Conservation (phyloP, 2,797 vertebrate genomes). For the Jordanella pulchra region DNA sequence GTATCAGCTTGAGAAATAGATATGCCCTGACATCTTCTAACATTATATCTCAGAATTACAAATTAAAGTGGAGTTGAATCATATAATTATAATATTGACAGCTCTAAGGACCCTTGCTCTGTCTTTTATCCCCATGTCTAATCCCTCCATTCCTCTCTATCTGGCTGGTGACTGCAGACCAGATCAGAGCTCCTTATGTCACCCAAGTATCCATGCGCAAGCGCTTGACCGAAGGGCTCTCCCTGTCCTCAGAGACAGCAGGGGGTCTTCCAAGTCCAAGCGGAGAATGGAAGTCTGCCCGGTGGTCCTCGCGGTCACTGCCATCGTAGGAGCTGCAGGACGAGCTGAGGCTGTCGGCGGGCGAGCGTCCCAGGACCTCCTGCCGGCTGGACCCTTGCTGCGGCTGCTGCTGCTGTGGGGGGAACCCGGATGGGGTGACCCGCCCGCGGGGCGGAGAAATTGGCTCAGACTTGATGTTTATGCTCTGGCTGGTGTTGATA, state of each 20-base stretch:
- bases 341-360: slow-evolving; percentile 97
- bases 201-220: slow-evolving; percentile 99
- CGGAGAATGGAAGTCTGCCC: slow-evolving; percentile 92
- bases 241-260: slow-evolving; percentile 84
- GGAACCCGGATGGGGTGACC: slow-evolving; percentile 89
- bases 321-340: slow-evolving; percentile 98
- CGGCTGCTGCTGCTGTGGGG: slow-evolving; percentile 72
- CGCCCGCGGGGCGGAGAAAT: slow-evolving; percentile 96
- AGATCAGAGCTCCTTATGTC: slow-evolving; percentile 84
- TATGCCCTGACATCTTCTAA: slow-evolving; percentile 83
- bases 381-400: slow-evolving; percentile 85
- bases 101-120: slow-evolving; percentile 72
- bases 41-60: slow-evolving; percentile 70
- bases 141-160: slow-evolving; percentile 59
- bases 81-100: slow-evolving; percentile 74
- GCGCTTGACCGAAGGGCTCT: slow-evolving; percentile 95
- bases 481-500: slow-evolving; percentile 94
- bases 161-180: slow-evolving; percentile 72
- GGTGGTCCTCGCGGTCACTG: slow-evolving; percentile 94
- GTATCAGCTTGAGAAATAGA: slow-evolving; percentile 85
- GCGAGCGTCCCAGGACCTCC: slow-evolving; percentile 92
- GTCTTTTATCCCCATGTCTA: slow-evolving; percentile 61
- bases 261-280: slow-evolving; percentile 89
- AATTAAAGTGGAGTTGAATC: slow-evolving; percentile 80
- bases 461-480: slow-evolving; percentile 98